Conservation (phyloP, 1,140 invertebrate genomes). For the Charaxes varanes region DNA sequence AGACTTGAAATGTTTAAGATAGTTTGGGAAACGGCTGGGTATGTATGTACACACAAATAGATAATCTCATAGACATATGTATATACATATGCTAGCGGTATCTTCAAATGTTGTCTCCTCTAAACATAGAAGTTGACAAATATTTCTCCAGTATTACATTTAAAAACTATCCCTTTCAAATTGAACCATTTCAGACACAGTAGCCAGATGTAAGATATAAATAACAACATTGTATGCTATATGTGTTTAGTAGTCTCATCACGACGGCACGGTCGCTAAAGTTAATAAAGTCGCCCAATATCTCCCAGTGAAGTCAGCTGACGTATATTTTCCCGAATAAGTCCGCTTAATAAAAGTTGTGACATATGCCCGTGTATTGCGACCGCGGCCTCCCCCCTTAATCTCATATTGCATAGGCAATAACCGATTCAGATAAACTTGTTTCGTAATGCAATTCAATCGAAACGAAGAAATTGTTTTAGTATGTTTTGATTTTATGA, state of each 20-base stretch:
- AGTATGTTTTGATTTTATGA: constrained; percentile 1
- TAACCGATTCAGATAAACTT: constrained; percentile 33
- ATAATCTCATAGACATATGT: neutral
- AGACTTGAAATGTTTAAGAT: too few relatives aligned
- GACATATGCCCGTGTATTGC: constrained; percentile 58
- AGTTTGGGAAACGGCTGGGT: too few relatives aligned
- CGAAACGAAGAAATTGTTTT: constrained; percentile 19
- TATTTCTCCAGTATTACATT: too few relatives aligned
- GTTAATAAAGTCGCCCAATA: constrained; percentile 18
- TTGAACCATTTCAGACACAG: too few relatives aligned
- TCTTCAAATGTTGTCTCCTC: too few relatives aligned
- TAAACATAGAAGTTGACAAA: too few relatives aligned
- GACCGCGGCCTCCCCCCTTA: constrained; percentile 41
- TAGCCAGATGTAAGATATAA: too few relatives aligned
- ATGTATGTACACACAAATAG: too few relatives aligned
- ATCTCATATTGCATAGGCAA: constrained; percentile 43
- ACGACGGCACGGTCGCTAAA: constrained; percentile 8
- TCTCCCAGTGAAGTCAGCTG: constrained; percentile 12
- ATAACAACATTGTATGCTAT: too few relatives aligned
- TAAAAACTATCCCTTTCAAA: too few relatives aligned
- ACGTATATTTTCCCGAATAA: constrained; percentile 42
- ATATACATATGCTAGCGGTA: too few relatives aligned
- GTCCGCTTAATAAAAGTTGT: constrained; percentile 51
- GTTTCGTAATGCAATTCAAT: constrained; percentile 36
- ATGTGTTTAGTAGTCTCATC: constrained; percentile 3